phyloP scores from a whole-genome alignment of 2,888 invertebrate species.

The Brachypterus glaber region DNA sequence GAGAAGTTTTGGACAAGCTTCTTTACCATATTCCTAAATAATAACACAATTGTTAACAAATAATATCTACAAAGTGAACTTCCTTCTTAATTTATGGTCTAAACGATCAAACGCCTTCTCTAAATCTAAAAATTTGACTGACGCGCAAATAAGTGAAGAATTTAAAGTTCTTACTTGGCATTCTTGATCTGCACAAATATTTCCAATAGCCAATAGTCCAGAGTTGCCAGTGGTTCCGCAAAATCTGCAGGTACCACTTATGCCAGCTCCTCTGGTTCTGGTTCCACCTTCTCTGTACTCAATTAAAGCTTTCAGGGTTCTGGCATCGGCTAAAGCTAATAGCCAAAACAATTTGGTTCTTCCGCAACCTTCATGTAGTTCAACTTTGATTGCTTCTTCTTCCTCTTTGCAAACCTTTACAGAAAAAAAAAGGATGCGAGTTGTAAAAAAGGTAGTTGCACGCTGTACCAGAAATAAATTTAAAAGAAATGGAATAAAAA shows the following conservation, averaged over 20 bases:
- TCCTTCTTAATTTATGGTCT: constrained; percentile 8
- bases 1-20: constrained; percentile 74
- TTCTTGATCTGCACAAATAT: constrained; percentile 88
- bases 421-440: constrained; percentile 11
- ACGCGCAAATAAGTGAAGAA: constrained; percentile 2
- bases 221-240: constrained; percentile 78
- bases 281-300: constrained; percentile 78
- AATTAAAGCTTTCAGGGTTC: constrained; percentile 80
- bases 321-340: constrained; percentile 83
- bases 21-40: constrained; percentile 61
- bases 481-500: no score
- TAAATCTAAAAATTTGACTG: constrained; percentile 6
- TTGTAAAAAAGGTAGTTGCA: constrained; percentile 9
- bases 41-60: no score
- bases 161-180: constrained; percentile 61
- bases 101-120: constrained; percentile 4
- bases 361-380: constrained; percentile 95
- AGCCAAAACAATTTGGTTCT: constrained; percentile 94
- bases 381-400: constrained; percentile 90
- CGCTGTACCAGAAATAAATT: not conserved
- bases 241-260: constrained; percentile 74
- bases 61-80: not conserved
- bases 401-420: constrained; percentile 92
- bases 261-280: constrained; percentile 38
- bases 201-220: constrained; percentile 82